A percentile compares a stretch with the other conserved stretches of the same genome.
These are phyloP conservation scores for Trissoscelio sp. DNA, from an alignment of 2,888 invertebrate genomes.

Conservation along the genomic window DNA sequence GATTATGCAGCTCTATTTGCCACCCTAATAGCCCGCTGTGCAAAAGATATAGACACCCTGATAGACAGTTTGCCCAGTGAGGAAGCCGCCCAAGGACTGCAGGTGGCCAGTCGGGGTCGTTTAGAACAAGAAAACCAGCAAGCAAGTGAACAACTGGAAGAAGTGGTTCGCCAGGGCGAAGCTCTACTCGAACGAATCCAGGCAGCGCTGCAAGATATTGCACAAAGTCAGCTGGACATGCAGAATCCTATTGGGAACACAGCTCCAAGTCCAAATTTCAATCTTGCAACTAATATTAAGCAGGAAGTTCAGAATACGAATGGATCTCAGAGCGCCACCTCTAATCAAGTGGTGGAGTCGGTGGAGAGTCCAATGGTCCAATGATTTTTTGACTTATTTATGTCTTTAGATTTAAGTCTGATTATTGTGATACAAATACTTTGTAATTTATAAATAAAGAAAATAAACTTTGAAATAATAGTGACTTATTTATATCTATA, in stretches of 20 bases:
- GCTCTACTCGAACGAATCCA: constrained; percentile 94
- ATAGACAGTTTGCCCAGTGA: constrained; percentile 98
- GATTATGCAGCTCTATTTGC: constrained; percentile 98
- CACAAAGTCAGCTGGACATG: constrained; percentile 95
- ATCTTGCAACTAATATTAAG: neutral
- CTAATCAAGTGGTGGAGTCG: neutral
- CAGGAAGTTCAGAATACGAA: neutral
- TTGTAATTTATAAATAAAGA: too few species aligned
- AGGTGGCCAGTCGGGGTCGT: constrained; percentile 90
- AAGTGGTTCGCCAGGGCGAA: constrained; percentile 94
- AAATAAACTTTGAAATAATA: too few species aligned
- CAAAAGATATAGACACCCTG: constrained; percentile 98
- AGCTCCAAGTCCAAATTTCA: constrained; percentile 6
- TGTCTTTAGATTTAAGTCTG: too few species aligned
- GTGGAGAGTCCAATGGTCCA: constrained; percentile 4
- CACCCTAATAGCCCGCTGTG: constrained; percentile 96
- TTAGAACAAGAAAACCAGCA: constrained; percentile 97
- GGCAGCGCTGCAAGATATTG: constrained; percentile 95
- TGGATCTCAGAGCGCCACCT: neutral
- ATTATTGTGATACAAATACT: too few species aligned
- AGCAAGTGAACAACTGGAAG: constrained; percentile 93
- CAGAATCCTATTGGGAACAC: constrained; percentile 87
- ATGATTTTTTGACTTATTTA: too few species aligned
- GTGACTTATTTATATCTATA: too few species aligned
- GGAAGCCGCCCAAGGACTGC: constrained; percentile 96